Evolutionary conservation across 1,140 invertebrate genomes (phyloP).

Genomic region (Drosophila elegans): DNA sequence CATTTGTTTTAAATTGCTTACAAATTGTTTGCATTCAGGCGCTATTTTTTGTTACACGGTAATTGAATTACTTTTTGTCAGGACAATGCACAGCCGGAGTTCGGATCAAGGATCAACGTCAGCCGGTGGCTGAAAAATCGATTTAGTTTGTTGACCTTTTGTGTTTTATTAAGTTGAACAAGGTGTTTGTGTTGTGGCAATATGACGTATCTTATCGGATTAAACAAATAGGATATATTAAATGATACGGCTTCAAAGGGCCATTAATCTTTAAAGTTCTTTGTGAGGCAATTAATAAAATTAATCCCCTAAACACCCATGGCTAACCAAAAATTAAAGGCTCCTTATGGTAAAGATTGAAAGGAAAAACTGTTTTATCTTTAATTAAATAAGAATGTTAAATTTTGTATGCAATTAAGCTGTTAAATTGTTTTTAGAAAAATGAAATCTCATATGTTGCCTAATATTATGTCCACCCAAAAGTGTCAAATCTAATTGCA

Average conservation of each 20-base stretch:
- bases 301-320: neutral
- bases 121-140: slow-evolving; percentile 33
- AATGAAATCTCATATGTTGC: neutral
- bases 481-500: slow-evolving; percentile 4
- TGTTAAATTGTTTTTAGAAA: neutral
- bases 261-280: neutral
- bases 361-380: neutral
- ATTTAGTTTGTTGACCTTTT: slow-evolving; percentile 32
- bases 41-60: slow-evolving; percentile 40
- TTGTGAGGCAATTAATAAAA: slow-evolving; percentile 3
- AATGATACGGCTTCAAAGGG: neutral
- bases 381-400: neutral
- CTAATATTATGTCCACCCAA: neutral
- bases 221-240: slow-evolving; percentile 7
- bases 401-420: too few species aligned
- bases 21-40: slow-evolving; percentile 58
- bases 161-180: slow-evolving; percentile 2
- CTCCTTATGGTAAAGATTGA: neutral
- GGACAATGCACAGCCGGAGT: slow-evolving; percentile 35
- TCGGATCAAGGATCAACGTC: slow-evolving; percentile 50
- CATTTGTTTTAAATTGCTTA: slow-evolving; percentile 71
- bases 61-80: slow-evolving; percentile 72
- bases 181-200: neutral
- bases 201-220: slow-evolving; percentile 16
- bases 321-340: neutral